phyloP scores from a whole-genome alignment of 2,888 invertebrate species.

The Steromphala cineraria region DNA sequence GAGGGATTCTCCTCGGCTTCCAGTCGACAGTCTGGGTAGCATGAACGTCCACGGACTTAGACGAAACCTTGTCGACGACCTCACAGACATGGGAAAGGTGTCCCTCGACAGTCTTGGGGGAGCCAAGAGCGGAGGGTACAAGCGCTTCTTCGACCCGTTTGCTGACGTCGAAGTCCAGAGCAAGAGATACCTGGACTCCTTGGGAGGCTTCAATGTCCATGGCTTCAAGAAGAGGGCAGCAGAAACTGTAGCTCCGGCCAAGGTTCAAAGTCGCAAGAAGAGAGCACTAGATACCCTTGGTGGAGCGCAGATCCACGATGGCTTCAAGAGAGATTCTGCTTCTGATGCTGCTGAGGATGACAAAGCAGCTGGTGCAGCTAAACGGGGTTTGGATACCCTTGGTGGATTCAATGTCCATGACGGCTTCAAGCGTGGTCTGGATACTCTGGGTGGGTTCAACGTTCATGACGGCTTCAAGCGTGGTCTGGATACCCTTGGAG shows the following conservation, averaged over 20 bases:
- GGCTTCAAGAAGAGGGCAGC: neutral
- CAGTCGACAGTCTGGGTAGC: too few relatives aligned
- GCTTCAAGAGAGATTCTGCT: neutral
- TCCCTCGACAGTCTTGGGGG: neutral
- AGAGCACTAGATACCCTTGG: neutral
- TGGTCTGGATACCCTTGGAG: neutral
- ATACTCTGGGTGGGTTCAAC: slow-evolving; percentile 33
- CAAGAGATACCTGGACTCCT: neutral
- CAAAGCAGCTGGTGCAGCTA: neutral
- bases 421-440: slow-evolving; percentile 23
- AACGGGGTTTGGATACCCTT: neutral
- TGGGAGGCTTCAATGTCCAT: neutral
- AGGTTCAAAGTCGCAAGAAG: neutral
- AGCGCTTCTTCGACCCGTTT: neutral
- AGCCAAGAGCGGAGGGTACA: neutral
- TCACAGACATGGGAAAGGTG: neutral
- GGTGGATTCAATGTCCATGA: neutral
- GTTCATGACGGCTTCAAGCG: slow-evolving; percentile 37
- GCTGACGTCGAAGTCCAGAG: neutral
- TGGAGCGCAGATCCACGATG: neutral
- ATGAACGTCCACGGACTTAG: too few relatives aligned
- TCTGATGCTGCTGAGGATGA: too few relatives aligned
- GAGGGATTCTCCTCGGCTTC: too few relatives aligned
- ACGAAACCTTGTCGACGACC: neutral
- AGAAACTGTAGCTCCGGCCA: neutral